Base-by-base conservation (phyloP, 2,797 vertebrate genomes). In the Falco naumanni region DNA sequence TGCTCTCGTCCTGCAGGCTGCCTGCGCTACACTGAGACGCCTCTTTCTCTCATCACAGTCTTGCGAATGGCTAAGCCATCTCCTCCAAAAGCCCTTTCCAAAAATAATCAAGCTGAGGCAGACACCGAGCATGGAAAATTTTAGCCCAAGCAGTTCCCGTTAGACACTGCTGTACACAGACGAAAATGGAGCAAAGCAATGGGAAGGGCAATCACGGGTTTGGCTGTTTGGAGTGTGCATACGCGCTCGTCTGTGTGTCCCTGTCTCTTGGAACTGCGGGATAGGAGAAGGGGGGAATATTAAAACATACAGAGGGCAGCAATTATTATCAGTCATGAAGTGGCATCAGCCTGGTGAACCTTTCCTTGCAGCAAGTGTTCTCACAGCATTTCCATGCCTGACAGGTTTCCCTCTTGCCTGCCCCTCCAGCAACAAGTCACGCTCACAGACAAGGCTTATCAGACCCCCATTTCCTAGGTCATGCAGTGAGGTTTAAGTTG, bases 231-330 rank as follows among this genome's bases (percentile, higher is more conserved):
- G 65, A 69, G 13, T 0, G 11, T 0, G 0, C 14, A 22, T 5
- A 17, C 1, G 1, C 3, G 2, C 19, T 34, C 1, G 0, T 2
- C 0, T 10, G 18, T 1, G 0, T 0, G 0, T n/a, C 57, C 51
- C 57, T 31, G 4, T 12, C 68, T 87, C 69, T 59, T 66, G 56
- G 56, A 51, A 72, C 34, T 0, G 31, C 9, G 11, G 25, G 28
- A 9, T 2, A 15, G 39, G 48, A 74, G 59, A 85, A 89, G 26
- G 33, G 28, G 28, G 48, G 60, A 77, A 34, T 11, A 63, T 37
- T 25, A 26, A 92, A 87, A 19, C 10, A 3, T 9, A 2, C 0
- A 3, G 43, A 82, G 50, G n/a, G 25, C 33, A 84, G 34, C 37
- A 74, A 9, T 60, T 43, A 22, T 41, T 68, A 26, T 63, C 59